Evolutionary conservation across 2,888 invertebrate species (phyloP), one percentile per base, ranked within the genome.

Genomic region (Acronicta alni): DNA sequence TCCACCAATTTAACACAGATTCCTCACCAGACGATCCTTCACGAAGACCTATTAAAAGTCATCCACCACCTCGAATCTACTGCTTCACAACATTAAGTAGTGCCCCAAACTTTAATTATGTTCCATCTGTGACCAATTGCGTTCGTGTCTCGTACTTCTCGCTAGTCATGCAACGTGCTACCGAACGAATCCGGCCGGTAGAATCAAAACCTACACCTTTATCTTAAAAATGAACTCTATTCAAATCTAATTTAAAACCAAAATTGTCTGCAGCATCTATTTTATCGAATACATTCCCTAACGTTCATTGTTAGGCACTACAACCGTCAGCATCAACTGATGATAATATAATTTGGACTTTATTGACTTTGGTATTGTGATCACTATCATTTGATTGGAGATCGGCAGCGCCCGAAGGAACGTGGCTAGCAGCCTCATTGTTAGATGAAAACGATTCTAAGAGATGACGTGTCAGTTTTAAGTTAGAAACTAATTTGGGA

Each of bases 81-180:
- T 87, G 87, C 89, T 87, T 91, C 90, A 92, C 91, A 90, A 92
- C 91, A 94, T 93, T 92, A 93, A 89, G 87, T 89, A 89, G 89
- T 91, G 90, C 90, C 90, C 92, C 91, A 91, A 94, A 94, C 93
- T 94, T 94, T 94, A 94, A 94, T 94, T 94, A 93, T 91, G 89
- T 94, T 92, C 91, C 82, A 90, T 86, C 93, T 94, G 94, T 94
- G 93, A 92, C 94, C 94, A 94, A 94, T 94, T 89, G 91, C 85
- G 91, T 89, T 94, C 94, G 93, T 94, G 93, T 92, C 93, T 89
- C 91, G 87, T 85, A 85, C 89, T 91, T 93, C 88, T 92, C 85
- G 89, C 93, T 78, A 93, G 94, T 94, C 94, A 94, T 93, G 88
- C 94, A 85, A 89, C 93, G 91, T 92, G 94, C 94, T 94, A 94